Conservation (phyloP, 2,888 invertebrate genomes). For the Drosophila koepferae region DNA sequence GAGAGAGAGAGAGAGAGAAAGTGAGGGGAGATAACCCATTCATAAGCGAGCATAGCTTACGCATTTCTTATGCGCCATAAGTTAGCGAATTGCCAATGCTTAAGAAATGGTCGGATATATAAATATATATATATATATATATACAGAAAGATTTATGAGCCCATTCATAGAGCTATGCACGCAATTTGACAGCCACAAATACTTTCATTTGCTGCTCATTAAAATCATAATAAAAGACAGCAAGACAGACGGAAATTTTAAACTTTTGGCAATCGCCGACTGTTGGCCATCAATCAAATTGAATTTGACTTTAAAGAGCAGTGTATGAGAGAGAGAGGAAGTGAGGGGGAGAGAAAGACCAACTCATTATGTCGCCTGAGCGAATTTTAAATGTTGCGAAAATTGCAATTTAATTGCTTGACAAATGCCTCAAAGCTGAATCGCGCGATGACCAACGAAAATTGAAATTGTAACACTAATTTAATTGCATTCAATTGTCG, state of each 20-base stretch:
- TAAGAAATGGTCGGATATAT: constrained; percentile 7
- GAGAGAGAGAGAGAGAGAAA: background rate
- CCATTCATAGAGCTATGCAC: constrained; percentile 2
- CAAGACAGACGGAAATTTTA: constrained; percentile 27
- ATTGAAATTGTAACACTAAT: constrained; percentile 29
- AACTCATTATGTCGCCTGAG: constrained; percentile 37
- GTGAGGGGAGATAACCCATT: background rate
- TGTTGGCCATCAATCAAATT: constrained; percentile 67
- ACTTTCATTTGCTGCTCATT: constrained; percentile 77
- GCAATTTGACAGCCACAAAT: constrained; percentile 5
- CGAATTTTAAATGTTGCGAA: constrained; percentile 69
- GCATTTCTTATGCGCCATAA: constrained; percentile 17
- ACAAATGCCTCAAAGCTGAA: constrained; percentile 40
- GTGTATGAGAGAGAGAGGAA: too few relatives aligned
- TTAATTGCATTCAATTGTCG: constrained; percentile 43
- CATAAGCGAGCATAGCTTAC: background rate
- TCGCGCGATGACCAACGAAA: constrained; percentile 9
- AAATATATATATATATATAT: background rate
- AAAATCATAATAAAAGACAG: constrained; percentile 63
- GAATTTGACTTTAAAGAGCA: constrained; percentile 9
- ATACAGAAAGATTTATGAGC: constrained; percentile 1
- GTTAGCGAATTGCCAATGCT: constrained; percentile 25
- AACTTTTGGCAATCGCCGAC: constrained; percentile 23
- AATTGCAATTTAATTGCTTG: constrained; percentile 69
- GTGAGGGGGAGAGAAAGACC: background rate